Conservation (phyloP, 2,797 vertebrate species). For the Enoplosus armatus region DNA sequence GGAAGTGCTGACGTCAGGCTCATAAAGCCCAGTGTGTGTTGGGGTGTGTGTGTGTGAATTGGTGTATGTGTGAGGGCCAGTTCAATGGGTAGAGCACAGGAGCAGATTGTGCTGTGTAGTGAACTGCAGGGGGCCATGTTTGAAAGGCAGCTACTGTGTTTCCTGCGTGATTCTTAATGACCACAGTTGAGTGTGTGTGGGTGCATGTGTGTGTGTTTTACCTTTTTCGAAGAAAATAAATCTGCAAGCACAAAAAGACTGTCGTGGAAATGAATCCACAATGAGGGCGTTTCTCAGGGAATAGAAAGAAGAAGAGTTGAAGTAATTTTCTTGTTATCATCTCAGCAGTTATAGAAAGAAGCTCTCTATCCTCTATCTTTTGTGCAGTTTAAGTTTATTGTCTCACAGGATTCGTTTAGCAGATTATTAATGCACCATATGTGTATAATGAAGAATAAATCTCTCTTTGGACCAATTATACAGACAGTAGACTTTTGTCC, state of each 20-base stretch:
- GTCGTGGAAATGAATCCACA: not conserved
- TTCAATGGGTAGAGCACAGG: constrained; percentile 29
- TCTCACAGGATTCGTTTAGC: not conserved
- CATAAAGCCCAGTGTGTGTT: constrained; percentile 30
- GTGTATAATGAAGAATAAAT: not conserved
- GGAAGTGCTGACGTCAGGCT: constrained; percentile 57
- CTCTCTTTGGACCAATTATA: not conserved
- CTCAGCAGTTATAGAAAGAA: not conserved
- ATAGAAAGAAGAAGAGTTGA: not conserved
- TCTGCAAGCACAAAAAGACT: not conserved
- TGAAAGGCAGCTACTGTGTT: constrained; percentile 45
- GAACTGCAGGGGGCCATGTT: constrained; percentile 49
- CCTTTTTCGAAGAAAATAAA: constrained; percentile 13
- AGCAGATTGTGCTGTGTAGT: constrained; percentile 45
- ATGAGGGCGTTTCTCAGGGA: not conserved
- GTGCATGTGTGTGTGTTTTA: constrained; percentile 67
- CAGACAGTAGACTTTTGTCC: not conserved
- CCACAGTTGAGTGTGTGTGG: constrained; percentile 17
- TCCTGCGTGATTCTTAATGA: constrained; percentile 36
- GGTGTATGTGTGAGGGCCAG: constrained; percentile 12
- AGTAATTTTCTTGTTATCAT: not conserved
- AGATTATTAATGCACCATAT: not conserved
- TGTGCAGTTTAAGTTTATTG: not conserved
- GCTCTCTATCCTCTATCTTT: not conserved
- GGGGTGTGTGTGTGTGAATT: constrained; percentile 1